Percentiles rank a stretch among this genome's conserved stretches.
These are phyloP conservation scores for Theonella swinhoei DNA, from an alignment of 37 sponge, comb jelly and placozoan genomes.

Conservation along the genomic window DNA sequence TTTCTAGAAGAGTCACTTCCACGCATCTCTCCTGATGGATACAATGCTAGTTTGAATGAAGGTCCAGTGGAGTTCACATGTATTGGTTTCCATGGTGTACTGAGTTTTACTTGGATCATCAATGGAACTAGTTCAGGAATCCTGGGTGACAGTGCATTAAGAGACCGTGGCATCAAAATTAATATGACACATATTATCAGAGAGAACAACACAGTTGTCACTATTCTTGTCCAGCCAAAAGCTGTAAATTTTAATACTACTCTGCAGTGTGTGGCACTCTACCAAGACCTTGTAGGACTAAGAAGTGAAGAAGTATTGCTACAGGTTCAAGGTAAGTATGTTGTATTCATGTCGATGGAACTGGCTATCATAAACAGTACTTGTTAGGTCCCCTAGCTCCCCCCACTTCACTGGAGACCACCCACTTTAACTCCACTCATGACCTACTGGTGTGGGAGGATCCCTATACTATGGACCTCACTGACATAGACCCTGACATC, in stretches of 20 bases:
- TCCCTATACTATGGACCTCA: not conserved
- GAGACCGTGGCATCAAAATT: not conserved
- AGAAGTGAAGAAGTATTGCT: not conserved
- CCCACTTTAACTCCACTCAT: not conserved
- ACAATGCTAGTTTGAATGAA: not conserved
- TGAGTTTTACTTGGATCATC: not conserved
- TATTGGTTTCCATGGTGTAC: not conserved
- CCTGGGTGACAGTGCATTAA: not conserved
- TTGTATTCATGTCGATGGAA: too few relatives aligned
- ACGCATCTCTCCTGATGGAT: not conserved
- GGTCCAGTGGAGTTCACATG: not conserved
- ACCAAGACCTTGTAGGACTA: not conserved
- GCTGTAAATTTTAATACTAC: not conserved
- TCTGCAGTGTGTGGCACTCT: not conserved
- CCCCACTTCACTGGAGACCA: not conserved
- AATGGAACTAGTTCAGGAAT: not conserved
- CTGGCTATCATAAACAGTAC: too few relatives aligned
- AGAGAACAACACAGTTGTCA: not conserved
- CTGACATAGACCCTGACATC: not conserved
- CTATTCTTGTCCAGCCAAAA: not conserved
- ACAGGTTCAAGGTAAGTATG: not conserved
- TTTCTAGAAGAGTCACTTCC: too few relatives aligned
- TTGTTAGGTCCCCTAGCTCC: not conserved
- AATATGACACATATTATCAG: too few relatives aligned
- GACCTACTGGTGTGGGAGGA: not conserved